Evolutionary conservation across 2,113 vertebrate genomes (phyloP).

Genomic region (Lophius piscatorius): DNA sequence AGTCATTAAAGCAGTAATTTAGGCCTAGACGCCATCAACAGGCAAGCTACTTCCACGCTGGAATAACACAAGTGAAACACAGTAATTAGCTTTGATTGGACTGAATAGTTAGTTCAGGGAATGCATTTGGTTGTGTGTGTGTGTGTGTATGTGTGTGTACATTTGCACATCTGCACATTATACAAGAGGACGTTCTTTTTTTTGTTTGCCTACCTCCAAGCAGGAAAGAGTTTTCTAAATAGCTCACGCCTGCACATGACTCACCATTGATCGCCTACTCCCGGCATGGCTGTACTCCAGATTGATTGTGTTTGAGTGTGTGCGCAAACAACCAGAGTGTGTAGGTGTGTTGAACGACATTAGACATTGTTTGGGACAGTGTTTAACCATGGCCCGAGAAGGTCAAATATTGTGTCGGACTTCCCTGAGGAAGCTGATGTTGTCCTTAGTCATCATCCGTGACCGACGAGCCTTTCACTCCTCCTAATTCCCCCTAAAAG

Average conservation of each 20-base stretch:
- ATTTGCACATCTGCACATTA: constrained; percentile 26
- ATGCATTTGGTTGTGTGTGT: constrained; percentile 12
- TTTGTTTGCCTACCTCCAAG: constrained; percentile 24
- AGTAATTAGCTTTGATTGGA: constrained; percentile 79
- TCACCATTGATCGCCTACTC: constrained; percentile 44
- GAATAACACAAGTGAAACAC: constrained; percentile 72
- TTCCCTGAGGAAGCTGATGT: constrained; percentile 60
- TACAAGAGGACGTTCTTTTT: constrained; percentile 19
- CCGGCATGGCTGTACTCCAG: constrained; percentile 21
- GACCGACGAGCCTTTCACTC: constrained; percentile 35
- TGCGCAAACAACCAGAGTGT: constrained; percentile 18
- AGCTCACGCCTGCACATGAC: constrained; percentile 15
- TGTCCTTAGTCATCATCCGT: constrained; percentile 63
- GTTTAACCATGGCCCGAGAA: constrained; percentile 60
- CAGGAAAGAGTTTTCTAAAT: constrained; percentile 39
- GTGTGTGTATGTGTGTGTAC: constrained; percentile 6
- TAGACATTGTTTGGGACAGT: constrained; percentile 55
- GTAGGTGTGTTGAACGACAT: constrained; percentile 33
- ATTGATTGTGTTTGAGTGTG: constrained; percentile 40
- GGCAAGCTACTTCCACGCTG: constrained; percentile 67
- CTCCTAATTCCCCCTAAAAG: constrained; percentile 70
- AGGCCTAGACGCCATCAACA: constrained; percentile 73
- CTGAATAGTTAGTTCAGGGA: constrained; percentile 38
- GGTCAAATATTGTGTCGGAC: constrained; percentile 70
- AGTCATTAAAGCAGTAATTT: constrained; percentile 81